phyloP scores from a whole-genome alignment of 1,140 invertebrate genomes.

The Cydia pomonella region DNA sequence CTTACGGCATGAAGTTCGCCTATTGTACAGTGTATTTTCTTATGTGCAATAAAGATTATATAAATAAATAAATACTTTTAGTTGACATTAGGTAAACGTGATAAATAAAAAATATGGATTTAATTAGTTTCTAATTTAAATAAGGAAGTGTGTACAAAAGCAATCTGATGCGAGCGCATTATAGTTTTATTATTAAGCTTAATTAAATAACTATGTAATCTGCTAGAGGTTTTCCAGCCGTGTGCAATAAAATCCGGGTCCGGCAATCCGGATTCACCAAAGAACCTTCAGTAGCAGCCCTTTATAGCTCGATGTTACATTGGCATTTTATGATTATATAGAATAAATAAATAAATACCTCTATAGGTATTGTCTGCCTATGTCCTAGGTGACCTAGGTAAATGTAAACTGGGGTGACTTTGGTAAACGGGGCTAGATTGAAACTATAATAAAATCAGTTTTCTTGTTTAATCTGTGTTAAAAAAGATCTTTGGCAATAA shows the following conservation, averaged over 20 bases:
- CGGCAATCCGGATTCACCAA: slow-evolving; percentile 2
- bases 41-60: too few relatives aligned
- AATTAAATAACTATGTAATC: slow-evolving; percentile 34
- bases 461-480: background rate
- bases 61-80: too few relatives aligned
- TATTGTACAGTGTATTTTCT: too few relatives aligned
- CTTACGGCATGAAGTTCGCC: too few relatives aligned
- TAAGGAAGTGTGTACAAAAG: background rate
- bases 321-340: slow-evolving; percentile 15
- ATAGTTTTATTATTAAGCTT: slow-evolving; percentile 37
- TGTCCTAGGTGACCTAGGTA: too few relatives aligned
- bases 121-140: too few relatives aligned
- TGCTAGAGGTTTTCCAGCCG: slow-evolving; percentile 48
- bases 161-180: slow-evolving; percentile 3
- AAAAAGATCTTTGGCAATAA: too few relatives aligned
- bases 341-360: too few relatives aligned
- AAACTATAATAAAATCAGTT: background rate
- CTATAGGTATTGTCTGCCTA: too few relatives aligned
- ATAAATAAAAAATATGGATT: too few relatives aligned
- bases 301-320: background rate
- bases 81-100: too few relatives aligned
- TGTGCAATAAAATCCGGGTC: background rate
- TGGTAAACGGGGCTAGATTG: background rate
- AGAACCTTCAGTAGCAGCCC: slow-evolving; percentile 10
- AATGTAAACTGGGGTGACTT: background rate